Evolutionary conservation across 2,888 invertebrate species (phyloP).

Genomic region (Dusona sp.): DNA sequence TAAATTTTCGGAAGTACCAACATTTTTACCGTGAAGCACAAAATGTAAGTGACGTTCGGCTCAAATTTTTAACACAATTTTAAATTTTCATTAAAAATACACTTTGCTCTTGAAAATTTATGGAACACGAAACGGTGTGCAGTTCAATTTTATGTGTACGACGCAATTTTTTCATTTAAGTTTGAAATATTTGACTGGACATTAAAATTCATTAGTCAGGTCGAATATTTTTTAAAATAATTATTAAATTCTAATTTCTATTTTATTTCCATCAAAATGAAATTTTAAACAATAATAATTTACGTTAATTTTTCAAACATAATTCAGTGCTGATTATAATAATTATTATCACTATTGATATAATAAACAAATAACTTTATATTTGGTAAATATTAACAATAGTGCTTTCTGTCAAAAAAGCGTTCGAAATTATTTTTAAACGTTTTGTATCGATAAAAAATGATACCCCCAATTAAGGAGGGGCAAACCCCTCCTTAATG

Average conservation of each 20-base stretch:
- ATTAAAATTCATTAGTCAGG: neutral
- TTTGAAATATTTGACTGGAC: neutral
- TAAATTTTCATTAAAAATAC: neutral
- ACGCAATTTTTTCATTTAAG: neutral
- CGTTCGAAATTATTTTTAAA: no score
- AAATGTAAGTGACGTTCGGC: neutral
- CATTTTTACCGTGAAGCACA: neutral
- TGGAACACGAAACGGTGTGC: neutral
- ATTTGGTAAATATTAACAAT: no score
- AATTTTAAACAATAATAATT: neutral
- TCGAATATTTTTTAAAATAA: neutral
- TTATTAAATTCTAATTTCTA: neutral
- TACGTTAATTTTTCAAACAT: neutral
- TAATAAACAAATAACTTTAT: no score
- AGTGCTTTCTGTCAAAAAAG: no score
- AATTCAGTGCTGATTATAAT: slow-evolving; percentile 43
- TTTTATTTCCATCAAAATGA: neutral
- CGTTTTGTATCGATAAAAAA: no score
- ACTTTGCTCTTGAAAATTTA: neutral
- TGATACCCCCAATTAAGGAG: no score
- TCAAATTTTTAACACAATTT: neutral
- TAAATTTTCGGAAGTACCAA: neutral
- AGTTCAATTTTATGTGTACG: neutral
- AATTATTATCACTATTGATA: neutral
- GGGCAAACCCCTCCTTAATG: no score